A percentile compares a stretch with the other conserved stretches of the same genome.
These are phyloP conservation scores for Opisthocomus hoazin DNA, from an alignment of 2,113 vertebrate species.

Conservation along the genomic window DNA sequence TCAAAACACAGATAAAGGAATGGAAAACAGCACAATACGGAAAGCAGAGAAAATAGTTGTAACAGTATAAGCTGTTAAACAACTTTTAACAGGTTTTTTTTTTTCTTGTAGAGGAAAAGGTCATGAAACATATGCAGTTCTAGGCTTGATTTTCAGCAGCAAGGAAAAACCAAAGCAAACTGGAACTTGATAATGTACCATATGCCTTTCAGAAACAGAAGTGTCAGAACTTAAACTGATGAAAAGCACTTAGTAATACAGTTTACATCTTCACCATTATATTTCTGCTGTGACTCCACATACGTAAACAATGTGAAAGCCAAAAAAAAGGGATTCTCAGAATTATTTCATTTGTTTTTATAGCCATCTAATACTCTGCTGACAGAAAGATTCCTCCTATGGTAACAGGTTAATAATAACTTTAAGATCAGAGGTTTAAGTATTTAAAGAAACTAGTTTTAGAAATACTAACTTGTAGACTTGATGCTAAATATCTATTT, in stretches of 20 bases:
- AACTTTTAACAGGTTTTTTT: not conserved
- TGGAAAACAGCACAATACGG: not conserved
- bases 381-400: not conserved
- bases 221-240: not conserved
- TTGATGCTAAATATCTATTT: not conserved
- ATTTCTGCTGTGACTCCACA: not conserved
- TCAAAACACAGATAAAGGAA: not conserved
- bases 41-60: not conserved
- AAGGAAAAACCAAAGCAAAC: conserved; percentile 11
- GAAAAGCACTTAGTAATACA: not conserved
- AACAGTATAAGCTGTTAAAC: not conserved
- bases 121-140: not conserved
- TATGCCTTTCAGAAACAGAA: conserved; percentile 32
- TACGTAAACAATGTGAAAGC: not conserved
- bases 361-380: not conserved
- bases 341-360: not conserved
- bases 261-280: not conserved
- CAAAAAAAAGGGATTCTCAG: not conserved
- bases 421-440: not conserved
- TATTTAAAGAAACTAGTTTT: not conserved
- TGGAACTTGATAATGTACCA: not conserved
- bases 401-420: not conserved
- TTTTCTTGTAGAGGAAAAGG: not conserved
- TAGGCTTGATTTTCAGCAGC: not conserved
- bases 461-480: not conserved